These are phyloP conservation scores for Melanotaenia trifasciata DNA, from an alignment of 2,797 vertebrate genomes.

Conservation along the genomic window DNA sequence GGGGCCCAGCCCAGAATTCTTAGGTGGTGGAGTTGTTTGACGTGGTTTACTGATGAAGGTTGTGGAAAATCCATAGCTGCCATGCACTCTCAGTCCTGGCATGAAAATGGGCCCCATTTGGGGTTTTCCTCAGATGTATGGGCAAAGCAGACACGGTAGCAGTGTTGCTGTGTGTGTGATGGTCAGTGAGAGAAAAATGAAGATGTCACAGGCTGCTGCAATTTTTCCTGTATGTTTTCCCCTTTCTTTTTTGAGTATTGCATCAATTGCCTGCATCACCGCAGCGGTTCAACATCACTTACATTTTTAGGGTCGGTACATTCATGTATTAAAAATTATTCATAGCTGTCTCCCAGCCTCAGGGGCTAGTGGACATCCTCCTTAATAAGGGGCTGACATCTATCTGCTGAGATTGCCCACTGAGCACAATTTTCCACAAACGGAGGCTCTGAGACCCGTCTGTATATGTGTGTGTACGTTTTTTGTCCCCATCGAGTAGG, in stretches of 20 bases:
- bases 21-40: slow-evolving; percentile 47
- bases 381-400: slow-evolving; percentile 79
- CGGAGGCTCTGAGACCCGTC: slow-evolving; percentile 54
- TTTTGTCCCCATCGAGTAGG: slow-evolving; percentile 29
- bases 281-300: slow-evolving; percentile 67
- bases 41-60: slow-evolving; percentile 65
- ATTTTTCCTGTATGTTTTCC: slow-evolving; percentile 34
- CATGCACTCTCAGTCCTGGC: slow-evolving; percentile 19
- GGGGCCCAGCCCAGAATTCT: slow-evolving; percentile 28
- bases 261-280: slow-evolving; percentile 60
- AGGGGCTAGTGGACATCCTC: slow-evolving; percentile 50
- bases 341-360: slow-evolving; percentile 68
- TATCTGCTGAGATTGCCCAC: slow-evolving; percentile 72
- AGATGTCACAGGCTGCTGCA: slow-evolving; percentile 13
- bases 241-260: slow-evolving; percentile 48
- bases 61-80: slow-evolving; percentile 57
- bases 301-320: slow-evolving; percentile 77
- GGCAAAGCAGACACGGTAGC: not conserved
- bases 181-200: slow-evolving; percentile 39
- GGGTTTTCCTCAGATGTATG: slow-evolving; percentile 36
- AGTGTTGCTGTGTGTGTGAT: slow-evolving; percentile 5
- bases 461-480: slow-evolving; percentile 7
- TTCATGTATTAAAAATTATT: slow-evolving; percentile 81
- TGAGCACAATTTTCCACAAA: slow-evolving; percentile 64
- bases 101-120: slow-evolving; percentile 38